Evolutionary conservation across 1,140 invertebrate genomes (phyloP).

Genomic region (Drosophila nigromelanica): DNA sequence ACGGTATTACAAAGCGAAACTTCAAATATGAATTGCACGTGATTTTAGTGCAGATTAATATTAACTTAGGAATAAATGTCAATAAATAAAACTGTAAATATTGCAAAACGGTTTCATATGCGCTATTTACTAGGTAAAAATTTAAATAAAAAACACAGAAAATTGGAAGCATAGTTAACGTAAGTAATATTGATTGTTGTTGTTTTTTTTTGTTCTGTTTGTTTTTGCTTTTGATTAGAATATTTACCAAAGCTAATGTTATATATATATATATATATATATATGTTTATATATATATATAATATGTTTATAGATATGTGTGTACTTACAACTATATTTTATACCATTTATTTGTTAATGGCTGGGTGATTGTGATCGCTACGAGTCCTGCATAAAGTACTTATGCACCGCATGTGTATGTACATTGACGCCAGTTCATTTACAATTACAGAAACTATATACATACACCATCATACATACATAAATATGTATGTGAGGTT

Average conservation of each 20-base stretch:
- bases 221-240: conserved; percentile 37
- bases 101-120: conserved; percentile 53
- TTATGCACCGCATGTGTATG: not conserved
- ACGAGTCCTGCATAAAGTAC: not conserved
- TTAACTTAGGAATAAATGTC: conserved; percentile 18
- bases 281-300: conserved; percentile 6
- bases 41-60: not conserved
- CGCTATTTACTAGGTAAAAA: conserved; percentile 31
- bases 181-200: conserved; percentile 18
- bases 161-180: conserved; percentile 59
- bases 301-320: conserved; percentile 9
- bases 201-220: not conserved
- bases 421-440: not conserved
- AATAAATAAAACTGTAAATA: conserved; percentile 54
- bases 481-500: not conserved
- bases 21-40: not conserved
- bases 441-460: not conserved
- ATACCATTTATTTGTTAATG: not conserved
- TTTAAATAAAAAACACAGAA: conserved; percentile 58
- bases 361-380: not conserved
- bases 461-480: not conserved
- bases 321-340: not conserved
- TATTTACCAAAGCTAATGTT: conserved; percentile 31
- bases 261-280: not conserved
- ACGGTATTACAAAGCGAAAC: not conserved